A percentile compares a stretch with the other conserved stretches of the same genome.
Conservation (phyloP, 2,113 vertebrate species). For the Campylomormyrus numenius region DNA sequence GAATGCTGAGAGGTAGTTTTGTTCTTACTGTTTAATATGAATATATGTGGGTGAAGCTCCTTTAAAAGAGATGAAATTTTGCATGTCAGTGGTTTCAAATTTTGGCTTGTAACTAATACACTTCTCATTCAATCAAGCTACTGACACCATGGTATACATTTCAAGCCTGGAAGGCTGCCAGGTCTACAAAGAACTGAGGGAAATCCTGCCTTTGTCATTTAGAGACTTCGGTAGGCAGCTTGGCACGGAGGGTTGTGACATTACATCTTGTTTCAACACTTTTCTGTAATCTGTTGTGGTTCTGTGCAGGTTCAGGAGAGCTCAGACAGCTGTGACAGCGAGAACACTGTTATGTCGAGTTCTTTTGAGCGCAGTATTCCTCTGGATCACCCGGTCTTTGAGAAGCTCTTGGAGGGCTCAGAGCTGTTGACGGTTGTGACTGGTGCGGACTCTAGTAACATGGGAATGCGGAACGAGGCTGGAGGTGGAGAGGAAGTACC, state of each 20-base stretch:
- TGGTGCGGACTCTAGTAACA: not conserved
- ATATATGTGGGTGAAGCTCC: not conserved
- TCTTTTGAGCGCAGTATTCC: constrained; percentile 70
- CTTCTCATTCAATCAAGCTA: not conserved
- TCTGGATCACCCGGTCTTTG: constrained; percentile 60
- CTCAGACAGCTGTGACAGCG: constrained; percentile 92
- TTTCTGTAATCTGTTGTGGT: not conserved
- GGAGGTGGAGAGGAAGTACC: constrained; percentile 43
- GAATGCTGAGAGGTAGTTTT: not conserved
- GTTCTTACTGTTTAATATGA: not conserved
- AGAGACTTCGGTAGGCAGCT: not conserved
- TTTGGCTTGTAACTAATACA: not conserved
- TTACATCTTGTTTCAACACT: not conserved
- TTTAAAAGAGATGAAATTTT: not conserved
- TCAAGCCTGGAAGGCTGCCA: not conserved
- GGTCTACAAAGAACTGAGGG: not conserved
- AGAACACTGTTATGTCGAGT: constrained; percentile 80
- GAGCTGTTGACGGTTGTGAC: constrained; percentile 34
- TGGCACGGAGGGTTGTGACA: not conserved
- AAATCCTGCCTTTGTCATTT: not conserved
- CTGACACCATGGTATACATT: not conserved
- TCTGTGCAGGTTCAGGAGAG: constrained; percentile 78
- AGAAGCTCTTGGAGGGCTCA: constrained; percentile 52
- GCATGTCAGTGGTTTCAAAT: not conserved
- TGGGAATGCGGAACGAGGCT: constrained; percentile 33